Evolutionary conservation across 1,140 invertebrate species (phyloP), one percentile per base, ranked within the genome.

Genomic region (Bombus superbus): DNA sequence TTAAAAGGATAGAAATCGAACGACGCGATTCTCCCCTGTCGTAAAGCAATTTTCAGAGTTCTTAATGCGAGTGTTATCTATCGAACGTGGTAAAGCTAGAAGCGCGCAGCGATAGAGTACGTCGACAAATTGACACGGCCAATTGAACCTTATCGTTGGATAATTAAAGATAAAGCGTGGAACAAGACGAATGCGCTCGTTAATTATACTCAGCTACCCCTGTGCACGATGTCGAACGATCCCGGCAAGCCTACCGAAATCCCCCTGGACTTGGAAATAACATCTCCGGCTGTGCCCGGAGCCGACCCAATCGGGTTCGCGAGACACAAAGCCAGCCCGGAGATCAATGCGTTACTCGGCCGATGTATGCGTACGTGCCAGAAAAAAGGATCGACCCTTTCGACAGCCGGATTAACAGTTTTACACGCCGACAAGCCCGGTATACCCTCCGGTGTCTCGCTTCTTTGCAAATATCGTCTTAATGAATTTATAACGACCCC

Each of bases 241-340:
- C 75, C 87, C 71, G 59, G 66, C 84, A 83, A 83, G 86, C 79
- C 88, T 81, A 79, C 64, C 44, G 88, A 71, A 85, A 72, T 89
- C 76, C 76, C 80, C 66, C 53, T 44, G 76, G 76, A 86, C 88
- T 89, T 76, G 59, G 73, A 83, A 81, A 79, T 78, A 74, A 86
- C 83, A 77, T 72, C 81, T 89, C 85, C 74, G 64, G 66, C 80
- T 81, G 81, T 81, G 81, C 81, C 88, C 64, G 64, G 57, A 32
- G 82, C 59, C 72, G 76, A 79, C 85, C 77, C 74, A 88, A 59
- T 75, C 76, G 88, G 86, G 53, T 82, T 85, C 73, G 53, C 47
- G 44, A 75, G 77, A 85, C 82, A 80, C 82, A 90, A 68, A 87
- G 71, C 79, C 62, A 62, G 57, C 53, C 47, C 72, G 76, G 59